Evolutionary conservation across 2,888 invertebrate species (phyloP).

Genomic region (Drosophila buzzatii): DNA sequence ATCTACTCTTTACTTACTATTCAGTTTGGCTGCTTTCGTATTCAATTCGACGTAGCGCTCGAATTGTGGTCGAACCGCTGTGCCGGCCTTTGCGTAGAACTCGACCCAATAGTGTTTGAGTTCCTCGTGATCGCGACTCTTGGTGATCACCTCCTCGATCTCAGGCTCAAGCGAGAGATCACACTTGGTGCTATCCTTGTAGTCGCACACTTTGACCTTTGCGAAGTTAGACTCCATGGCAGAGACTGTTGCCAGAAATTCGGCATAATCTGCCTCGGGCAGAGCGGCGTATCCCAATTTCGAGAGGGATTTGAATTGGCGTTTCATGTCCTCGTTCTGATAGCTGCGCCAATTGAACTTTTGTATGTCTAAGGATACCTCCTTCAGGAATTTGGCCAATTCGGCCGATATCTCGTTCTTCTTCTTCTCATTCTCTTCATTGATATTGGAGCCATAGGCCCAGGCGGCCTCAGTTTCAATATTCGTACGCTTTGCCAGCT

Average conservation of each 20-base stretch:
- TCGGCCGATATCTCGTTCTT: slow-evolving; percentile 84
- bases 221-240: slow-evolving; percentile 92
- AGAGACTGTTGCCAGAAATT: slow-evolving; percentile 88
- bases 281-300: slow-evolving; percentile 91
- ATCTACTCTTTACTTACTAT: slow-evolving; percentile 86
- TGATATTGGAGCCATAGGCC: slow-evolving; percentile 92
- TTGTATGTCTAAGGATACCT: slow-evolving; percentile 73
- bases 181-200: slow-evolving; percentile 88
- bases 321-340: slow-evolving; percentile 88
- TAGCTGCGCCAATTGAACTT: slow-evolving; percentile 91
- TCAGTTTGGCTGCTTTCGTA: slow-evolving; percentile 90
- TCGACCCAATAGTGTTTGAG: slow-evolving; percentile 92
- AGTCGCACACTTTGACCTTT: slow-evolving; percentile 92
- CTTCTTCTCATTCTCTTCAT: slow-evolving; percentile 88
- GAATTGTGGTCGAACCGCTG: slow-evolving; percentile 88
- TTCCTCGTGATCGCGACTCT: slow-evolving; percentile 91
- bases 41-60: slow-evolving; percentile 89
- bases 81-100: slow-evolving; percentile 92
- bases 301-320: slow-evolving; percentile 91
- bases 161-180: slow-evolving; percentile 91
- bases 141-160: slow-evolving; percentile 89
- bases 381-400: slow-evolving; percentile 84
- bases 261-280: slow-evolving; percentile 88
- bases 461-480: slow-evolving; percentile 89
- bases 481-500: slow-evolving; percentile 87